phyloP scores from a whole-genome alignment of 2,888 invertebrate species.

The Drosophila differens region DNA sequence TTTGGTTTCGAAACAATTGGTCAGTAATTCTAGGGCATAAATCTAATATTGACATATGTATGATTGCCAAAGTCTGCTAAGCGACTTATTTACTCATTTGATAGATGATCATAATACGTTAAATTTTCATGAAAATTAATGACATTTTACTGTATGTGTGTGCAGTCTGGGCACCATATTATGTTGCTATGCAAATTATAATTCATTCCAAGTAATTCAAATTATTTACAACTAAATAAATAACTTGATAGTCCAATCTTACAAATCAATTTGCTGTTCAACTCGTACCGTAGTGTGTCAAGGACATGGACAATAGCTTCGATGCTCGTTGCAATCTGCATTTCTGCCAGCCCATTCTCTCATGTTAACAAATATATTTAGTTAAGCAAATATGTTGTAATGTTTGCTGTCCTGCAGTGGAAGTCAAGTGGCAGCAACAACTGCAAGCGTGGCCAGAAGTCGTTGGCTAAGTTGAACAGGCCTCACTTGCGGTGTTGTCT shows the following conservation, averaged over 20 bases:
- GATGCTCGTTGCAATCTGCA: not conserved
- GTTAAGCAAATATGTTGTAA: slow-evolving; percentile 56
- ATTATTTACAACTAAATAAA: slow-evolving; percentile 27
- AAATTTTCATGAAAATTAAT: not conserved
- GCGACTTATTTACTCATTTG: not conserved
- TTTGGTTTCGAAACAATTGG: not conserved
- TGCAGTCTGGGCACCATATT: not conserved
- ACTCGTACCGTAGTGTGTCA: slow-evolving; percentile 18
- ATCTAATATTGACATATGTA: not conserved
- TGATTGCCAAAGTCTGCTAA: not conserved
- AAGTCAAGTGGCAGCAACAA: slow-evolving; percentile 38
- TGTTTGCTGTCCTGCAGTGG: slow-evolving; percentile 42
- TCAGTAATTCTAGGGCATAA: not conserved
- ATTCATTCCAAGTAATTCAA: not conserved
- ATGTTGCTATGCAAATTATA: not conserved
- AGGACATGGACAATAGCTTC: slow-evolving; percentile 6
- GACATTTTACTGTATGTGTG: not conserved
- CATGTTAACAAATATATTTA: slow-evolving; percentile 42
- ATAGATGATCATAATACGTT: not conserved
- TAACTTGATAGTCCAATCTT: slow-evolving; percentile 24
- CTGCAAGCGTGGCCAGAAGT: slow-evolving; percentile 22
- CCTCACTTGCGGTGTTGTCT: slow-evolving; percentile 44
- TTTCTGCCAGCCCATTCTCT: not conserved
- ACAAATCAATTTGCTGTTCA: slow-evolving; percentile 37
- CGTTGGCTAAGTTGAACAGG: slow-evolving; percentile 37